These are phyloP conservation scores for Drosophila setosimentum DNA, from an alignment of 2,888 invertebrate species.

Conservation along the genomic window DNA sequence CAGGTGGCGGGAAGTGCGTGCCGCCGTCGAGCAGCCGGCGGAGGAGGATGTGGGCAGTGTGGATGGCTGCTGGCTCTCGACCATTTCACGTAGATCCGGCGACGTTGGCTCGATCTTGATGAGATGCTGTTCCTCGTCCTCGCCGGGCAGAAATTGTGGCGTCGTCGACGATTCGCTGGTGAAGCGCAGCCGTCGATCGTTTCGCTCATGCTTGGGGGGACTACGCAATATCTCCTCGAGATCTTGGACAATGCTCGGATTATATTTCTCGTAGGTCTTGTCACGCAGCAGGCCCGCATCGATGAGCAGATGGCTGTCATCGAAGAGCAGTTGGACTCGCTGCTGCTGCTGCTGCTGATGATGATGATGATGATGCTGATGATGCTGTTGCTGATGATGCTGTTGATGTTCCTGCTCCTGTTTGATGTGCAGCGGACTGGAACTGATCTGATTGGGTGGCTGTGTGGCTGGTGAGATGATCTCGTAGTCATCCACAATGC, in stretches of 20 bases:
- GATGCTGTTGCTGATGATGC: conserved; percentile 10
- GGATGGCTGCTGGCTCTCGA: conserved; percentile 65
- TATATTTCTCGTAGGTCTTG: conserved; percentile 82
- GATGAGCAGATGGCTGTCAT: conserved; percentile 82
- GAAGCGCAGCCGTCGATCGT: conserved; percentile 76
- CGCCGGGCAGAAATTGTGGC: conserved; percentile 76
- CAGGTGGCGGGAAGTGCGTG: conserved; percentile 70
- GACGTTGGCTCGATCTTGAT: conserved; percentile 83
- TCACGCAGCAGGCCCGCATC: conserved; percentile 81
- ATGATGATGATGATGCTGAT: conserved; percentile 33
- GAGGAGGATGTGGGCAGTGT: conserved; percentile 41
- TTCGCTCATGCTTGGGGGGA: conserved; percentile 82
- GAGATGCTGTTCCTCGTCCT: conserved; percentile 73
- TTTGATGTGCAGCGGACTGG: conserved; percentile 82
- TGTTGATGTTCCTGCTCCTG: conserved; percentile 74
- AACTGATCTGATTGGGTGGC: conserved; percentile 83
- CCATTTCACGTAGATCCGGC: conserved; percentile 81
- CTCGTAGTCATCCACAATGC: conserved; percentile 83
- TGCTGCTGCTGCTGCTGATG: conserved; percentile 57
- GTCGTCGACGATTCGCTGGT: conserved; percentile 82
- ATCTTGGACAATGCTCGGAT: conserved; percentile 84
- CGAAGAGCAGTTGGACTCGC: conserved; percentile 80
- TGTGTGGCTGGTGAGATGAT: conserved; percentile 82
- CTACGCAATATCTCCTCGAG: conserved; percentile 85
- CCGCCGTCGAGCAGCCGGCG: conserved; percentile 48